A percentile compares a stretch with the other conserved stretches of the same genome.
Evolutionary conservation across 1,140 invertebrate genomes (phyloP).

Genomic region (Eriocheir sinensis): DNA sequence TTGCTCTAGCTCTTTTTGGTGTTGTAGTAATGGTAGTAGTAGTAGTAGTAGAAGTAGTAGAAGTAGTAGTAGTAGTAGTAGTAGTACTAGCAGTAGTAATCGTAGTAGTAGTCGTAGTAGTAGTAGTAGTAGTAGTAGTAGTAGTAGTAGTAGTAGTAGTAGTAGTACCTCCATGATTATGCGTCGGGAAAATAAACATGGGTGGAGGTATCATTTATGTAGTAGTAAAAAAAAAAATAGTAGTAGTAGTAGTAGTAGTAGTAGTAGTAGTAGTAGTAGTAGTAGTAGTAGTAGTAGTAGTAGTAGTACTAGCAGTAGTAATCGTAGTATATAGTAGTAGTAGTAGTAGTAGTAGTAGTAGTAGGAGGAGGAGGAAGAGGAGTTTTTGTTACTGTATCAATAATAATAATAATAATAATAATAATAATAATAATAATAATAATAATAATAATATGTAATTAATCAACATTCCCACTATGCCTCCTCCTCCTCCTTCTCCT

Average conservation of each 20-base stretch:
- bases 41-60: not conserved
- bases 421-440: not conserved
- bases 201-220: no score
- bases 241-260: slow-evolving; percentile 15
- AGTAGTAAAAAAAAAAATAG: not conserved
- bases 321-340: no score
- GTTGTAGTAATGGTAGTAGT: not conserved
- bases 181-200: no score
- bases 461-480: not conserved
- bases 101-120: slow-evolving; percentile 20
- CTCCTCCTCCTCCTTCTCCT: not conserved
- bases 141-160: slow-evolving; percentile 2
- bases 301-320: not conserved
- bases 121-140: not conserved
- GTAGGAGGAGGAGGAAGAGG: no score
- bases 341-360: no score
- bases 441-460: not conserved
- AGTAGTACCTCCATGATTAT: no score
- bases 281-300: slow-evolving; percentile 25
- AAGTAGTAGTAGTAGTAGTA: not conserved
- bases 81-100: slow-evolving; percentile 31
- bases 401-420: no score
- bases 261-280: slow-evolving; percentile 25
- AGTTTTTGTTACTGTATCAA: no score
- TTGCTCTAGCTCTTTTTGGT: no score